Evolutionary conservation across 35 echinoderm and acorn worm species (phyloP), one percentile per base, ranked within the genome.

Genomic region (Apostichopus californicus): DNA sequence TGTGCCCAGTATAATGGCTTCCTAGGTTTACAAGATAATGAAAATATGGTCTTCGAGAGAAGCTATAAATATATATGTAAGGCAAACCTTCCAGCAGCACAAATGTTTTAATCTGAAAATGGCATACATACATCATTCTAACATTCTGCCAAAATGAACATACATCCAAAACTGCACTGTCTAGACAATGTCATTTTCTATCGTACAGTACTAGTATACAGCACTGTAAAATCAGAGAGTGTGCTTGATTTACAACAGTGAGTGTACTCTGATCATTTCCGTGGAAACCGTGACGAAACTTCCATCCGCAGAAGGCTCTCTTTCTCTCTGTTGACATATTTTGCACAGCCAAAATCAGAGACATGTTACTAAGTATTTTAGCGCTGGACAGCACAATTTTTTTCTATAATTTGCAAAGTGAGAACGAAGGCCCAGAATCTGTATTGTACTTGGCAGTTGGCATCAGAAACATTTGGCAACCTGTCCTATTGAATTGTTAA

Each of bases 251-350:
- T 75, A 75, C 71, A 75, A 7, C 17, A 20, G 71, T 75, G 7
- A 18, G 21, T 75, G 71, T 22, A 75, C 71, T 75, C n/a, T 75
- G 71, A 75, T 75, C 71, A 75, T 75, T 75, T 75, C 71, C 71
- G 71, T 75, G 71, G 71, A 75, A 75, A 75, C 71, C 71, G 17
- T 75, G 71, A 75, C 71, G 17, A 18, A 75, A 75, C 6, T 75
- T 75, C 7, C 71, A 75, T 18, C 6, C 71, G 15, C n/a, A 18
- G 17, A 75, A 22, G 71, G 17, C 20, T n/a, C 71, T 68, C 64
- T 46, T 8, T 75, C 71, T 75, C 71, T 22, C 71, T 75, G 71
- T 75, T 75, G 71, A 75, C 71, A 75, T 75, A 18, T 22, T 22
- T 75, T 1, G 71, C 58, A 61, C 7, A 12, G 7, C 58, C 58